Evolutionary conservation across 1,140 invertebrate genomes (phyloP).

Genomic region (Ctenoplectra terminalis): DNA sequence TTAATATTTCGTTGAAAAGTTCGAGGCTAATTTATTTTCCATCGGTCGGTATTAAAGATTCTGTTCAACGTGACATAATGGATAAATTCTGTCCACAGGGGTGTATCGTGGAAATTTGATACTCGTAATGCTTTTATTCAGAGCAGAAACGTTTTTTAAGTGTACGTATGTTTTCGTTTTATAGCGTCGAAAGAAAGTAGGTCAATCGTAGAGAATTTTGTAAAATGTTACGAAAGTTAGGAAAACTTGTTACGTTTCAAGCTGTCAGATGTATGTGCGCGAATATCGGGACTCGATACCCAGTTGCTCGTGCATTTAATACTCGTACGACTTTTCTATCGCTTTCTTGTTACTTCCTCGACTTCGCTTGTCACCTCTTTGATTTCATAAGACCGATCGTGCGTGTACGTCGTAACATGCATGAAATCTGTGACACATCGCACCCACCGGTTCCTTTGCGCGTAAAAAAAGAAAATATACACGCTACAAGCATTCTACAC

Average conservation of each 20-base stretch:
- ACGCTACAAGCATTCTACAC: background rate
- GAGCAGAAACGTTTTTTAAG: background rate
- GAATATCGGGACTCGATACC: background rate
- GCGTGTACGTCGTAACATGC: background rate
- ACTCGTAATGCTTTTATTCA: background rate
- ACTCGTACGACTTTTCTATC: background rate
- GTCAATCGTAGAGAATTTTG: background rate
- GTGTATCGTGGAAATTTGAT: background rate
- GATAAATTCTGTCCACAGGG: background rate
- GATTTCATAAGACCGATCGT: slow-evolving; percentile 21
- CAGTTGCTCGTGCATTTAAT: background rate
- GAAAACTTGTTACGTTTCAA: background rate
- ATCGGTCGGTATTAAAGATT: background rate
- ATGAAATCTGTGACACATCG: slow-evolving; percentile 10
- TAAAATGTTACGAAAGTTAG: slow-evolving; percentile 11
- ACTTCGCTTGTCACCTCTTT: slow-evolving; percentile 4
- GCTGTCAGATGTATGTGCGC: background rate
- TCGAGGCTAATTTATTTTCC: background rate
- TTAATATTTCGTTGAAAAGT: background rate
- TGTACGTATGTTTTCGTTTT: background rate
- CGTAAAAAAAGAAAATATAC: background rate
- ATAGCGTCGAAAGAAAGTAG: background rate
- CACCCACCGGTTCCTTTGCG: background rate
- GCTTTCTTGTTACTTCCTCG: slow-evolving; percentile 34
- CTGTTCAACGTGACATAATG: too few relatives aligned